These are phyloP conservation scores for Smutsia gigantea DNA, from an alignment of 2,797 vertebrate species.

Conservation along the genomic window DNA sequence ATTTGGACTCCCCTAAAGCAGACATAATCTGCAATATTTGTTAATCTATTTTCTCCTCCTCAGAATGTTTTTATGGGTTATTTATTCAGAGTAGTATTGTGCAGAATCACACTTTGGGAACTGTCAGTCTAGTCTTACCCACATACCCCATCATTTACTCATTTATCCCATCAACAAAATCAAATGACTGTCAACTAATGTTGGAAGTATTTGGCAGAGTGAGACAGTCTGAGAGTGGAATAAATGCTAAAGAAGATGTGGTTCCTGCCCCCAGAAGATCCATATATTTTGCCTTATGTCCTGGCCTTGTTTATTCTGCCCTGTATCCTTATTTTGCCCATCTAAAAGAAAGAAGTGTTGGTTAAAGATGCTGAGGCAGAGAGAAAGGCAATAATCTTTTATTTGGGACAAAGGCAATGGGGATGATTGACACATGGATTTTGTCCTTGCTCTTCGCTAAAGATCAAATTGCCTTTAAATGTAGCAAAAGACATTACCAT, in stretches of 20 bases:
- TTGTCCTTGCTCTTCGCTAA: constrained; percentile 17
- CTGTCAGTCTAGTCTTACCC: background rate
- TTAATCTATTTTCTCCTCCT: background rate
- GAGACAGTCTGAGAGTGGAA: background rate
- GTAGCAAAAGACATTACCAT: background rate
- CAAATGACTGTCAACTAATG: background rate
- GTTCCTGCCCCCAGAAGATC: background rate
- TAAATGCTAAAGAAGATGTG: background rate
- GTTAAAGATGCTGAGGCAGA: background rate
- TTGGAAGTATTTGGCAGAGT: background rate
- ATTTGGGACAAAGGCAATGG: background rate
- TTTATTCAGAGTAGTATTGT: background rate
- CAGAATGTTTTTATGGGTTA: background rate
- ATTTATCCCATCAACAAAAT: constrained; percentile 5
- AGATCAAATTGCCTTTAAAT: constrained; percentile 11
- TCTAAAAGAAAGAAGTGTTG: background rate
- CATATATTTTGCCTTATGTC: background rate
- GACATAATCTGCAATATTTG: background rate
- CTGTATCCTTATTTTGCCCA: background rate
- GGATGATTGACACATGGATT: background rate
- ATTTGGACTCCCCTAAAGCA: background rate
- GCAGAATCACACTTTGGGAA: background rate
- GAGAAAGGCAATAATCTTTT: background rate
- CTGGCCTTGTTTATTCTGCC: background rate
- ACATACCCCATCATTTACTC: background rate